phyloP scores from a whole-genome alignment of 2,888 invertebrate genomes.

The Drosophila gaucha region DNA sequence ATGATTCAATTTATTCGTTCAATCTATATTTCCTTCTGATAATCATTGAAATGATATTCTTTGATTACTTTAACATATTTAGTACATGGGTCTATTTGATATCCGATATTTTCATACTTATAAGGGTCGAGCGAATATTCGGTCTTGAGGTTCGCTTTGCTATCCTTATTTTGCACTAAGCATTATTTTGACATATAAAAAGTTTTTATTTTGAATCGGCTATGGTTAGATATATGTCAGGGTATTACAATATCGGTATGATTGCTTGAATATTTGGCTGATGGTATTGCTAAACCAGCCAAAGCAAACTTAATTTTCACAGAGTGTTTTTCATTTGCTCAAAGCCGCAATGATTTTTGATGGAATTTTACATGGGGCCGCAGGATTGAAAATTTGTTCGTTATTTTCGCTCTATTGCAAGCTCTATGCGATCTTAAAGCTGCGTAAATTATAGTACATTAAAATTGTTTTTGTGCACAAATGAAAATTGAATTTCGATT shows the following conservation, averaged over 20 bases:
- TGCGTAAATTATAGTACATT: slow-evolving; percentile 28
- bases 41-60: no score
- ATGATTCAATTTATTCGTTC: no score
- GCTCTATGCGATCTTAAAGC: slow-evolving; percentile 49
- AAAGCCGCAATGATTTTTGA: slow-evolving; percentile 73
- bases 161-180: no score
- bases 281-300: slow-evolving; percentile 40
- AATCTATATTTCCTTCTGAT: no score
- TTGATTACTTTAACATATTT: no score
- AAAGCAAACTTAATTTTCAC: slow-evolving; percentile 74
- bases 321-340: slow-evolving; percentile 64
- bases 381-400: slow-evolving; percentile 38
- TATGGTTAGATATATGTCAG: background rate
- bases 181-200: no score
- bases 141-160: no score
- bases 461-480: slow-evolving; percentile 24
- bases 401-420: slow-evolving; percentile 21
- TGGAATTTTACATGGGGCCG: slow-evolving; percentile 75
- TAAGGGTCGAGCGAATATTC: no score
- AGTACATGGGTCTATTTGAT: no score
- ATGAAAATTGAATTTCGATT: slow-evolving; percentile 3
- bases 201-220: background rate
- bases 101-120: no score
- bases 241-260: slow-evolving; percentile 29
- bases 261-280: background rate